Evolutionary conservation across 92 coral and sea anemone genomes (phyloP), one percentile per base, ranked within the genome.

Genomic region (Desmophyllum pertusum): DNA sequence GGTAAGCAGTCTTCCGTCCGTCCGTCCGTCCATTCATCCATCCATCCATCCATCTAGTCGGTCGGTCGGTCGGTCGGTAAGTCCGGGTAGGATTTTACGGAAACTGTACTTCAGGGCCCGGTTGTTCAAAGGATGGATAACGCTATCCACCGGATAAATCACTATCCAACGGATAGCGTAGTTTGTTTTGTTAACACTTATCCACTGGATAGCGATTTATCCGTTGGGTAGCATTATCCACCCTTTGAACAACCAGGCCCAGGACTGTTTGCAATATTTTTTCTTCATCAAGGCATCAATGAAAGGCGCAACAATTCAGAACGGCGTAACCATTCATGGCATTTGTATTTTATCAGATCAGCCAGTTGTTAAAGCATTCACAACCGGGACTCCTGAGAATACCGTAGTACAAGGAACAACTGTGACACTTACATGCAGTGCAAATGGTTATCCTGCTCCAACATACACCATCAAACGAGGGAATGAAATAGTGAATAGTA

Each of bases 361-460:
- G 15, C 95, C 95, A 18, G 50, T 73, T 3, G 73, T 71, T 31
- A 48, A 88, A 10, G 61, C 61, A 45, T 88, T 92, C 63, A 80
- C 80, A n/a, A 87, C 92, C 29, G 95, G 93, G 52, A 73, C 86
- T 29, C 76, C 70, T n/a, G 29, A 37, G 10, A 85, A 83, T 78
- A 86, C 89, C 25, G 91, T 86, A 5, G 29, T 90, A 7, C 74
- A 18, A 50, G 79, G 83, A 37, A 41, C 81, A 23, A 23, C 48
- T 0, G 88, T 81, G 25, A 69, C 84, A 5, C 53, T 92, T 14
- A 85, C 85, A 27, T 92, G 95, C 84, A 69, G 68, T 64, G 88
- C 93, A 33, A 84, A 89, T 69, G 95, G 95, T 10, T 92, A 84
- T 66, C 95, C 95, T 17, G 59, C 83, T 37, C 95, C 95, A 10